phyloP scores from a whole-genome alignment of 2,888 invertebrate genomes.

The Sarcophaga subvicina region DNA sequence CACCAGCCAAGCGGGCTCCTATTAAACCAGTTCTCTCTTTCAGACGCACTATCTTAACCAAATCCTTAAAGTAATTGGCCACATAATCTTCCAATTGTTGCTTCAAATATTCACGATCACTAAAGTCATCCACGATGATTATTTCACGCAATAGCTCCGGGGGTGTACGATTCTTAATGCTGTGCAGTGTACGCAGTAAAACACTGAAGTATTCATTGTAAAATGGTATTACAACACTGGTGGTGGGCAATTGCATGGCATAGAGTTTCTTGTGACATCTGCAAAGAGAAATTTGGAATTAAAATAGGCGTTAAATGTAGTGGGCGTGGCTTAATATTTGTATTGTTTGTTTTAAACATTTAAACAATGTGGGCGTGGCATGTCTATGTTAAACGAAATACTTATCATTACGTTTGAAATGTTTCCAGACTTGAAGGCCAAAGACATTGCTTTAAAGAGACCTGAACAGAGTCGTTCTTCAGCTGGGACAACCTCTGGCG shows the following conservation, averaged over 20 bases:
- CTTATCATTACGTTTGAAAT: too few species aligned
- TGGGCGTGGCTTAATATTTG: too few species aligned
- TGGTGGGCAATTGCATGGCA: constrained; percentile 83
- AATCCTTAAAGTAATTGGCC: constrained; percentile 84
- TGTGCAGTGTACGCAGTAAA: constrained; percentile 88
- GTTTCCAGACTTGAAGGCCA: too few species aligned
- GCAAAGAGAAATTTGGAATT: constrained; percentile 25
- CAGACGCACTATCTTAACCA: constrained; percentile 88
- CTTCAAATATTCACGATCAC: constrained; percentile 88
- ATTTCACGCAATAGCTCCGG: constrained; percentile 90
- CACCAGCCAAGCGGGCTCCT: constrained; percentile 92
- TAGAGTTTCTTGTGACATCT: constrained; percentile 73
- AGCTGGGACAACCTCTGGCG: too few species aligned
- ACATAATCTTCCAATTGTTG: constrained; percentile 88
- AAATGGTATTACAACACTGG: constrained; percentile 94
- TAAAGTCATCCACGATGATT: constrained; percentile 94
- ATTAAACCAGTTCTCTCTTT: constrained; percentile 90
- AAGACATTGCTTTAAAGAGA: too few species aligned
- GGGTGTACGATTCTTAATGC: constrained; percentile 93
- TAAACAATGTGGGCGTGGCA: too few species aligned
- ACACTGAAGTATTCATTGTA: constrained; percentile 96
- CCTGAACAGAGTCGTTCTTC: too few species aligned
- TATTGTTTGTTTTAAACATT: too few species aligned
- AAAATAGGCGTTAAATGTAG: background rate
- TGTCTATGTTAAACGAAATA: too few species aligned